Evolutionary conservation across 1,140 invertebrate genomes (phyloP), one percentile per base, ranked within the genome.

Genomic region (Acromyrmex charruanus): DNA sequence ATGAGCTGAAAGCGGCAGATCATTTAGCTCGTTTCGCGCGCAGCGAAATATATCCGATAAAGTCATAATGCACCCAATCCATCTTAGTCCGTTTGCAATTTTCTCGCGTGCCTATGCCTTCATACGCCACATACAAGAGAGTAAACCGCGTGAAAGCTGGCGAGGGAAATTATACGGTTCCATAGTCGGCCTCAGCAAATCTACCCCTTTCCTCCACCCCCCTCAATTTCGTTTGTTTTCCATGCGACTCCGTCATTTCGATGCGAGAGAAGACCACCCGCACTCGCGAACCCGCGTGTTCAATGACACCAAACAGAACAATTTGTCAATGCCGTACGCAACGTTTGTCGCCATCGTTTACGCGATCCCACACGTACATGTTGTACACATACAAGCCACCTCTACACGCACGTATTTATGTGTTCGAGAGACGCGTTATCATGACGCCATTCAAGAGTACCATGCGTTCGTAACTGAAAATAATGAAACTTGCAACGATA

Each of bases 31-130:
- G 80, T 39, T 61, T 72, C 55, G 68, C 80, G 68, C 84, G 53
- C 72, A 66, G 53, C n/a, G 59, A 51, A 58, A 35, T 80, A 66
- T 35, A 69, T 63, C 55, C 51, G 63, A 86, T 86, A 86, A 80
- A 86, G 75, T 80, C 65, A 53, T 86, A 68, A 58, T 49, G 55
- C 61, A 59, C 63, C 25, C 55, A 55, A 86, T 86, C 75, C 84
- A 86, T 86, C 84, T 81, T 86, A 80, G 77, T 86, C 84, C 39
- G 63, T 69, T 86, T 69, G 79, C 61, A 69, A 80, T 86, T 86
- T 86, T 86, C 63, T 86, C 84, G 77, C 77, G 77, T 86, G 84
- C 63, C 77, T 69, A 86, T 53, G 51, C 35, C 51, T n/a, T 86
- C 53, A 59, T 81, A 86, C 25, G 39, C 80, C 55, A 51, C 69